Percentiles rank a stretch among this genome's conserved stretches.
Conservation (phyloP, 2,797 vertebrate genomes). For the Odontamblyopus lacepedii region DNA sequence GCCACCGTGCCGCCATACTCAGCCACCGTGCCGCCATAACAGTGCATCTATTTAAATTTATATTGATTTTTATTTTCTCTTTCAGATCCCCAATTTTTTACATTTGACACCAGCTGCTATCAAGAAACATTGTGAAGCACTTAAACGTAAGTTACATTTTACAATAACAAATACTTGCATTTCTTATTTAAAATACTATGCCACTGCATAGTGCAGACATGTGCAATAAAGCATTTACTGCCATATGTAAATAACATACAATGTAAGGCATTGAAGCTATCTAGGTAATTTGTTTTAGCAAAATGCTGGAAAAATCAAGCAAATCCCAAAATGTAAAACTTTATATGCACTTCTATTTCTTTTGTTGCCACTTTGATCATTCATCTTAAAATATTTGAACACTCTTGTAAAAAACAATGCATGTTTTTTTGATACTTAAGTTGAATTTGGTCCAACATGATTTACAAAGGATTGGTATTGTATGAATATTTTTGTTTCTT, state of each 20-base stretch:
- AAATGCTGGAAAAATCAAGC: not conserved
- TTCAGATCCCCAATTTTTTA: constrained; percentile 96
- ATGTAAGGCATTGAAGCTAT: not conserved
- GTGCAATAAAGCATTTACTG: not conserved
- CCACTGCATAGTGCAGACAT: not conserved
- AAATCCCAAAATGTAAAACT: not conserved
- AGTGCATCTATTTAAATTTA: not conserved
- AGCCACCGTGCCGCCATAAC: no score
- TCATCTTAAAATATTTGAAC: no score
- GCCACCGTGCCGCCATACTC: no score
- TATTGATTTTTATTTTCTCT: constrained; percentile 36
- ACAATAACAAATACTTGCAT: not conserved
- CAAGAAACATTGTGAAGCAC: constrained; percentile 91
- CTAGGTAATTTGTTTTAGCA: not conserved
- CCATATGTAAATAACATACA: not conserved
- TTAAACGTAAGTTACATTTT: constrained; percentile 82
- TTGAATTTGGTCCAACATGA: not conserved
- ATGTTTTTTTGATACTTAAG: not conserved
- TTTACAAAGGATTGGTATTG: not conserved
- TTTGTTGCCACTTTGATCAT: not conserved
- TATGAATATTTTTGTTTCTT: not conserved
- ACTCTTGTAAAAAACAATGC: not conserved
- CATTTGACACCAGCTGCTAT: constrained; percentile 94
- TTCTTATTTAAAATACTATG: not conserved
- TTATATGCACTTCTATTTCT: not conserved